Conservation (phyloP, 2,797 vertebrate species). For the Anguilla megastoma region DNA sequence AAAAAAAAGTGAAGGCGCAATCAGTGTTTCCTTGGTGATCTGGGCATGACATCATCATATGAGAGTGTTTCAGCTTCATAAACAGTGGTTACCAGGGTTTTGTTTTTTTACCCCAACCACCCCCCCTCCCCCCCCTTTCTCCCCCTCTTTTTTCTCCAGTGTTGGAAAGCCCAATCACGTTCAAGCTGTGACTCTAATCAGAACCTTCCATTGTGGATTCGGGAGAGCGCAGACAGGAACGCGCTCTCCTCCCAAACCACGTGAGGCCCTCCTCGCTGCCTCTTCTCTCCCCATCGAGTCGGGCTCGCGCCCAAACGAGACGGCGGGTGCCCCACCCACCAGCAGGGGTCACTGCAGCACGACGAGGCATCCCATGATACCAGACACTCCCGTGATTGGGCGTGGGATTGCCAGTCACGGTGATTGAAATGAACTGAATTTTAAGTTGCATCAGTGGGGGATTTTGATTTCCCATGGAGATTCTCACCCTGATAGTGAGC, state of each 20-base stretch:
- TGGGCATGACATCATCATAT: neutral
- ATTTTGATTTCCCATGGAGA: no score
- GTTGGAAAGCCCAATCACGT: neutral
- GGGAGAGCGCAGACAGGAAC: neutral
- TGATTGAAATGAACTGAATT: neutral
- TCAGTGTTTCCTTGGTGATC: neutral
- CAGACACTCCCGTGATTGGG: neutral
- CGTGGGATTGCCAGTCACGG: neutral
- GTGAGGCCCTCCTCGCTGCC: neutral
- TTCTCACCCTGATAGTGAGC: no score
- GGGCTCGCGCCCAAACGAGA: neutral
- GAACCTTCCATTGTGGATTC: neutral
- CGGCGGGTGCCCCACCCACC: no score
- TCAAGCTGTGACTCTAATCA: neutral
- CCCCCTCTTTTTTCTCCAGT: neutral
- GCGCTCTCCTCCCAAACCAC: neutral
- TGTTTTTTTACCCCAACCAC: neutral
- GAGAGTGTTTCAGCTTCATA: neutral
- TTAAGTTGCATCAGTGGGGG: no score
- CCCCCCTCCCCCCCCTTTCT: neutral
- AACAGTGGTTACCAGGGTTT: conserved; percentile 1
- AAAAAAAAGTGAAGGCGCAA: neutral
- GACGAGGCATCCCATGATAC: no score
- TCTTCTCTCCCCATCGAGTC: neutral
- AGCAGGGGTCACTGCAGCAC: neutral